Evolutionary conservation across 2,797 vertebrate species (phyloP).

Genomic region (Zenarchopterus dispar): DNA sequence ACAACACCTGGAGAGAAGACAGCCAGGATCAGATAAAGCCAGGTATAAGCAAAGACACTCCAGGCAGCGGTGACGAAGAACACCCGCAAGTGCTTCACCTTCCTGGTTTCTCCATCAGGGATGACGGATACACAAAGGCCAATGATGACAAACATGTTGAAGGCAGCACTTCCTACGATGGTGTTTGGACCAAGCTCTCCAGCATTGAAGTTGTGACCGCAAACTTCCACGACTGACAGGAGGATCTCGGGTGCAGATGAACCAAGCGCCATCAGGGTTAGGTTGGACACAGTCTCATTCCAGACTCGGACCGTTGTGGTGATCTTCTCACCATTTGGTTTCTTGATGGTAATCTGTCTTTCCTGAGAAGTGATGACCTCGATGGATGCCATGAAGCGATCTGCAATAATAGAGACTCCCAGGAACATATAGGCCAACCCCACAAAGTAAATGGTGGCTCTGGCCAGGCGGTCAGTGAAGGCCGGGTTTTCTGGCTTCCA

Average conservation of each 20-base stretch:
- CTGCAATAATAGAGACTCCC: slow-evolving; percentile 96
- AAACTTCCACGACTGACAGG: slow-evolving; percentile 95
- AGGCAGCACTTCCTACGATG: slow-evolving; percentile 96
- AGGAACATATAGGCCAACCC: slow-evolving; percentile 95
- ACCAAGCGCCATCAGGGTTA: slow-evolving; percentile 96
- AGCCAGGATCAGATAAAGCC: slow-evolving; percentile 96
- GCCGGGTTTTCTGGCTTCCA: slow-evolving; percentile 90
- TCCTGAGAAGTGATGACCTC: slow-evolving; percentile 98
- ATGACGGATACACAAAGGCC: slow-evolving; percentile 95
- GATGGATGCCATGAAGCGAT: slow-evolving; percentile 98
- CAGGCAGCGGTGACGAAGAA: slow-evolving; percentile 96
- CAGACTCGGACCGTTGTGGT: slow-evolving; percentile 94
- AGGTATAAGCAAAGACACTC: slow-evolving; percentile 97
- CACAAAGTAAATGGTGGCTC: slow-evolving; percentile 94
- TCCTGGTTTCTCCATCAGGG: slow-evolving; percentile 91
- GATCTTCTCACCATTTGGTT: slow-evolving; percentile 90
- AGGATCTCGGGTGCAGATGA: slow-evolving; percentile 96
- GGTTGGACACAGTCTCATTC: slow-evolving; percentile 97
- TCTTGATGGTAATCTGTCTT: slow-evolving; percentile 92
- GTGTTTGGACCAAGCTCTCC: slow-evolving; percentile 96
- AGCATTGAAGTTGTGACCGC: slow-evolving; percentile 91
- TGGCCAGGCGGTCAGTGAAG: slow-evolving; percentile 90
- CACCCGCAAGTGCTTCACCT: slow-evolving; percentile 94
- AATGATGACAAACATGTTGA: slow-evolving; percentile 99
- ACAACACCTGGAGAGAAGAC: slow-evolving; percentile 92